Evolutionary conservation across 2,888 invertebrate genomes (phyloP).

Genomic region (Ennomos quercinarius): DNA sequence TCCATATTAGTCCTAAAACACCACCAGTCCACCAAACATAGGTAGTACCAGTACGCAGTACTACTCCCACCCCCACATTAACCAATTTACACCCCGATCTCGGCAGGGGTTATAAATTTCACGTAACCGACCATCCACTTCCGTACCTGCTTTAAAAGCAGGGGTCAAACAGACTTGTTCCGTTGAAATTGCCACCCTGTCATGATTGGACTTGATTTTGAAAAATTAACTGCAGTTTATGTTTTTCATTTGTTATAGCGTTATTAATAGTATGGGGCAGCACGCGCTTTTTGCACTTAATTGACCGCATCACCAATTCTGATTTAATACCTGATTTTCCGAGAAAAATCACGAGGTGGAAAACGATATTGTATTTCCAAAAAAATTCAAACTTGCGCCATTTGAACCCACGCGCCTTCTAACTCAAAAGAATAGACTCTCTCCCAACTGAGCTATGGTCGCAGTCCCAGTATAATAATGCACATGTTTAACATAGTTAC

Average conservation of each 20-base stretch:
- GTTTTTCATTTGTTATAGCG: slow-evolving; percentile 3
- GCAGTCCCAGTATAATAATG: no score
- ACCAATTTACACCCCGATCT: slow-evolving; percentile 58
- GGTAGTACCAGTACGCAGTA: slow-evolving; percentile 28
- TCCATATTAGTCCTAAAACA: slow-evolving; percentile 1
- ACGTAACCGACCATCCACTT: slow-evolving; percentile 77
- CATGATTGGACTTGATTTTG: slow-evolving; percentile 50
- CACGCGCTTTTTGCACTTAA: no score
- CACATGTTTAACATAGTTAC: no score
- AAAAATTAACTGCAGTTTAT: slow-evolving; percentile 20
- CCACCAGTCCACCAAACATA: slow-evolving; percentile 20
- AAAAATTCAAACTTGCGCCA: no score
- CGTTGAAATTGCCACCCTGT: slow-evolving; percentile 56
- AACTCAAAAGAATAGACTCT: no score
- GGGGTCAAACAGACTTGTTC: slow-evolving; percentile 53
- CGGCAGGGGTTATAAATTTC: slow-evolving; percentile 56
- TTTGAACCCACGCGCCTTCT: no score
- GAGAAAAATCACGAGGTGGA: no score
- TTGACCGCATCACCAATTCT: no score
- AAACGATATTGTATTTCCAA: no score
- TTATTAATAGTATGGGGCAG: no score
- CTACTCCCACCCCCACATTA: slow-evolving; percentile 49
- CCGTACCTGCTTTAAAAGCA: slow-evolving; percentile 72
- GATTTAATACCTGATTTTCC: no score
- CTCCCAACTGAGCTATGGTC: no score